Evolutionary conservation across 2,888 invertebrate genomes (phyloP), one percentile per base, ranked within the genome.

Genomic region (Hypercompe scribonia): DNA sequence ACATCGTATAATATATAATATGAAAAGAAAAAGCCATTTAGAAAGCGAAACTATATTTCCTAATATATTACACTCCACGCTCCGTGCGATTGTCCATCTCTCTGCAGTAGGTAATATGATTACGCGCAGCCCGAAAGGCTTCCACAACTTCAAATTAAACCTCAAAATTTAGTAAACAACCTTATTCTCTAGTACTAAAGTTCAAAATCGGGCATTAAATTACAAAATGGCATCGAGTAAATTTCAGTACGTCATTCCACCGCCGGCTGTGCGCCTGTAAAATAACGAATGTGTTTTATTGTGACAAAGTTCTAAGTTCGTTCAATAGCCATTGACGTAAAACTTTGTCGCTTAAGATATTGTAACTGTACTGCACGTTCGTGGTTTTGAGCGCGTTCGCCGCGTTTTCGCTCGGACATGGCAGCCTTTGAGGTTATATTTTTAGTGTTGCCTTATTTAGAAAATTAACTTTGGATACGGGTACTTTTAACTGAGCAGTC

Each of bases 401-500:
- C 90, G 89, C 89, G 90, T 91, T 92, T 90, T 90, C 89, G 90
- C 90, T 91, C 78, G 90, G 90, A 90, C 90, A 90, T 85, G 82
- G 85, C 89, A 93, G 93, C 91, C 93, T 94, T 93, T 93, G 92
- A 94, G 93, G 94, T 94, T 93, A 91, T 90, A 88, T 87, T 86
- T 83, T 82, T 79, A 76, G 91, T 92, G 91, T 94, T 94, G 91
- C 94, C 90, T 87, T 81, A 81, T 86, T 81, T 80, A 81, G 80
- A 82, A 77, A 79, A 65, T 68, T 83, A 81, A 79, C 88, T 78
- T 81, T 73, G 71, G 72, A 79, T 79, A 70, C 71, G 84, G 80
- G 78, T 82, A 81, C 78, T 84, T 83, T 84, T 75, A 82, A 75
- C 69, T 70, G 64, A 50, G 36, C 79, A 80, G 73, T 81, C 67